Percentiles rank a stretch among this genome's conserved stretches.
Evolutionary conservation across 64 coral and sea anemone species (phyloP).

Genomic region (Pocillopora verrucosa): DNA sequence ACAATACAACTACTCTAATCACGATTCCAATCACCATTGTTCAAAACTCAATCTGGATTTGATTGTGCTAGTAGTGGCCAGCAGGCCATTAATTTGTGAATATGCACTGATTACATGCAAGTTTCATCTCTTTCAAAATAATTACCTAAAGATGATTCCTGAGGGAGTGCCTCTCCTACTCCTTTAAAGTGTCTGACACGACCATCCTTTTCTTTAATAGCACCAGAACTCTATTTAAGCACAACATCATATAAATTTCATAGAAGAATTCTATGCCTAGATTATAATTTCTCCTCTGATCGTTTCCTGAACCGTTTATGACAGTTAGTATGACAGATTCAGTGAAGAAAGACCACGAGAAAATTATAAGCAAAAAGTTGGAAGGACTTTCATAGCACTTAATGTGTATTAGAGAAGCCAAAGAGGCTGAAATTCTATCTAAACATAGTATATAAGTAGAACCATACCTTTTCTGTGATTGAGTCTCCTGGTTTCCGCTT

Average conservation of each 20-base stretch:
- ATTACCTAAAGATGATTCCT: slow-evolving; percentile 56
- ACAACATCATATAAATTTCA: neutral
- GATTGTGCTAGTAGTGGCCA: too few species aligned
- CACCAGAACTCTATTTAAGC: slow-evolving; percentile 57
- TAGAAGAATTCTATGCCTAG: too few species aligned
- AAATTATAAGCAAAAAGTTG: neutral
- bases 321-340: too few species aligned
- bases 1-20: too few species aligned
- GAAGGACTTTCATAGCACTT: neutral
- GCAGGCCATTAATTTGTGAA: too few species aligned
- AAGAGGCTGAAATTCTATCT: neutral
- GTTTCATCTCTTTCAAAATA: neutral
- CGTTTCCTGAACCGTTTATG: too few species aligned
- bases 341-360: too few species aligned
- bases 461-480: slow-evolving; percentile 5
- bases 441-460: too few species aligned
- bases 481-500: slow-evolving; percentile 78
- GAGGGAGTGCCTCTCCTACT: slow-evolving; percentile 76
- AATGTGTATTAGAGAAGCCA: neutral
- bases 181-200: slow-evolving; percentile 88
- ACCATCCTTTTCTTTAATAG: slow-evolving; percentile 90
- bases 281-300: too few species aligned
- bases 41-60: neutral
- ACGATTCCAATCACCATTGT: too few species aligned
- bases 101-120: neutral